phyloP scores from a whole-genome alignment of 2,888 invertebrate species.

The Meteorus colon region DNA sequence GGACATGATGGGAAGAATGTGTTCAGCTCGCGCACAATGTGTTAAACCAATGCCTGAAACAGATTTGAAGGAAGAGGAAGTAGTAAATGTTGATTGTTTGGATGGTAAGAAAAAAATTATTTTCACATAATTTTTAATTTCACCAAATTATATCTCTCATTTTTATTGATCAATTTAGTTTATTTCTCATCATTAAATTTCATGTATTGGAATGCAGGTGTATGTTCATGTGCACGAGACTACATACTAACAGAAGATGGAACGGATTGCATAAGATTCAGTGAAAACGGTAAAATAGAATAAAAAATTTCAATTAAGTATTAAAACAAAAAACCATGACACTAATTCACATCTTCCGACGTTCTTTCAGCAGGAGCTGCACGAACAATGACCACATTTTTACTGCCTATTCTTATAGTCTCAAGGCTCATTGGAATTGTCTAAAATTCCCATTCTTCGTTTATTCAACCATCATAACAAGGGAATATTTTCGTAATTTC shows the following conservation, averaged over 20 bases:
- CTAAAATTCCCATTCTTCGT: neutral
- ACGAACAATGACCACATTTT: neutral
- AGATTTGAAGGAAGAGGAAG: constrained; percentile 57
- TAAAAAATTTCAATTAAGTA: neutral
- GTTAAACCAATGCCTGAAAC: constrained; percentile 58
- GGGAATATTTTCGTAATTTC: neutral
- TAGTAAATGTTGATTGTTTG: constrained; percentile 64
- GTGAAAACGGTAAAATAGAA: constrained; percentile 57
- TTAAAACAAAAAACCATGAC: neutral
- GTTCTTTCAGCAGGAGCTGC: constrained; percentile 13
- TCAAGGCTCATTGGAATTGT: constrained; percentile 1
- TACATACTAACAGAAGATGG: constrained; percentile 60
- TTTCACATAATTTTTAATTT: neutral
- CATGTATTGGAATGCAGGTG: constrained; percentile 51
- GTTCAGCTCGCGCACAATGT: constrained; percentile 60
- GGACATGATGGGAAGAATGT: constrained; percentile 52
- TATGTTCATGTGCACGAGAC: constrained; percentile 62
- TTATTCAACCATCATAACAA: neutral
- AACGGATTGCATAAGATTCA: constrained; percentile 61
- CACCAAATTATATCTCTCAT: neutral
- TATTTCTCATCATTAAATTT: too few species aligned
- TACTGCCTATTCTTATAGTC: neutral
- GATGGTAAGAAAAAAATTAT: constrained; percentile 53
- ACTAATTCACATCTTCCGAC: neutral
- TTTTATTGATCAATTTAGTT: constrained; percentile 1